Percentiles rank a stretch among this genome's conserved stretches.
Conservation (phyloP, 2,113 vertebrate genomes). For the Numenius arquata region DNA sequence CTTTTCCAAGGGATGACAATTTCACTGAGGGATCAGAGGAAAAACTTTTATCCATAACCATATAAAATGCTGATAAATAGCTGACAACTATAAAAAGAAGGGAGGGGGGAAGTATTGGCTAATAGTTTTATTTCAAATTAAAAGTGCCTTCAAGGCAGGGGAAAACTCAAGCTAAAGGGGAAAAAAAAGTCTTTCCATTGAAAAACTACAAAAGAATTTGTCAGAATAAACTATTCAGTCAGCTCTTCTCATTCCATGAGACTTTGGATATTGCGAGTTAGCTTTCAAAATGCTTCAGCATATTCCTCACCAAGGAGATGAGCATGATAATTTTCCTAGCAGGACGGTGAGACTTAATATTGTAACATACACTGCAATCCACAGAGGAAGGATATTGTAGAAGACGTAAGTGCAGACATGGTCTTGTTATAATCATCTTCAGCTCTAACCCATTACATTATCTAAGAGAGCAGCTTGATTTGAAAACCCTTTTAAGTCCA, state of each 20-base stretch:
- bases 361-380: neutral
- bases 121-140: neutral
- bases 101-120: neutral
- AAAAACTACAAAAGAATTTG: neutral
- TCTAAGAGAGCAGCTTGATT: neutral
- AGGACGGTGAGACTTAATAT: neutral
- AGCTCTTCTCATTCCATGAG: neutral
- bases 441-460: neutral
- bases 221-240: neutral
- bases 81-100: neutral
- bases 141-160: neutral
- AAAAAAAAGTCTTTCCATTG: neutral
- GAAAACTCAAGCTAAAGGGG: neutral
- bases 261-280: neutral
- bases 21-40: neutral
- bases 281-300: neutral
- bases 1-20: neutral
- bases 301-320: neutral
- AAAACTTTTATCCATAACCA: neutral
- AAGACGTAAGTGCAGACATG: neutral
- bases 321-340: neutral
- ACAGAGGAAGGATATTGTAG: neutral
- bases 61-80: neutral
- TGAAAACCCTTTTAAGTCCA: neutral
- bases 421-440: neutral